Evolutionary conservation across 30 jellyfish, hydroid and myxozoan genomes (phyloP).

Genomic region (Turritopsis dohrnii): DNA sequence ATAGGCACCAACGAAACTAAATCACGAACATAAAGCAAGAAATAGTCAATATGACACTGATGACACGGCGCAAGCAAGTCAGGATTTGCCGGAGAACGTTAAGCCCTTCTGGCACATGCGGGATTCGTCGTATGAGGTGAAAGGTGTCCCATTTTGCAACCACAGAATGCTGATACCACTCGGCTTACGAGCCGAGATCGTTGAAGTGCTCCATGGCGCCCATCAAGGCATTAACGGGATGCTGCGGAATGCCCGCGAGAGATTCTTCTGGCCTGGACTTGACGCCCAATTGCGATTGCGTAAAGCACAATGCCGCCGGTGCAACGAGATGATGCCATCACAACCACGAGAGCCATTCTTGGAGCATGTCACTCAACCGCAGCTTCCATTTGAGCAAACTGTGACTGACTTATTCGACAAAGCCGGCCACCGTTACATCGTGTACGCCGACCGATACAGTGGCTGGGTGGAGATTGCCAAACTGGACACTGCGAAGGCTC

Average conservation of each 20-base stretch:
- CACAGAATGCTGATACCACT: slow-evolving; percentile 25
- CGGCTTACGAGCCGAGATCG: not conserved
- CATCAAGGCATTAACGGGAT: slow-evolving; percentile 40
- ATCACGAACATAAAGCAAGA: too few species aligned
- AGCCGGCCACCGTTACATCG: too few species aligned
- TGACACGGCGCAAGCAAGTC: too few species aligned
- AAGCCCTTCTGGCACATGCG: slow-evolving; percentile 9
- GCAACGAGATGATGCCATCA: slow-evolving; percentile 21
- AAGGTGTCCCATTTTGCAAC: slow-evolving; percentile 36
- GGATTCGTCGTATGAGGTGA: not conserved
- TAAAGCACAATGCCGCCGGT: slow-evolving; percentile 7
- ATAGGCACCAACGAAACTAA: too few species aligned
- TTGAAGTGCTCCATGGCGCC: slow-evolving; percentile 42
- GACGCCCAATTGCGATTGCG: too few species aligned
- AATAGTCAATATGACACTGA: too few species aligned
- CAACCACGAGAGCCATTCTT: slow-evolving; percentile 19
- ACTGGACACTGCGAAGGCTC: too few species aligned
- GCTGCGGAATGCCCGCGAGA: slow-evolving; percentile 38
- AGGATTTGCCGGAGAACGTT: not conserved
- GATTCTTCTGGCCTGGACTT: slow-evolving; percentile 53
- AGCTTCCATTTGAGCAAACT: slow-evolving; percentile 18
- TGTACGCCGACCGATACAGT: too few species aligned
- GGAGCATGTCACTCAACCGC: slow-evolving; percentile 16
- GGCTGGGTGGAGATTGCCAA: too few species aligned
- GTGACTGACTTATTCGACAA: too few species aligned